These are phyloP conservation scores for Micrastur ruficollis DNA, from an alignment of 2,797 vertebrate species.

Conservation along the genomic window DNA sequence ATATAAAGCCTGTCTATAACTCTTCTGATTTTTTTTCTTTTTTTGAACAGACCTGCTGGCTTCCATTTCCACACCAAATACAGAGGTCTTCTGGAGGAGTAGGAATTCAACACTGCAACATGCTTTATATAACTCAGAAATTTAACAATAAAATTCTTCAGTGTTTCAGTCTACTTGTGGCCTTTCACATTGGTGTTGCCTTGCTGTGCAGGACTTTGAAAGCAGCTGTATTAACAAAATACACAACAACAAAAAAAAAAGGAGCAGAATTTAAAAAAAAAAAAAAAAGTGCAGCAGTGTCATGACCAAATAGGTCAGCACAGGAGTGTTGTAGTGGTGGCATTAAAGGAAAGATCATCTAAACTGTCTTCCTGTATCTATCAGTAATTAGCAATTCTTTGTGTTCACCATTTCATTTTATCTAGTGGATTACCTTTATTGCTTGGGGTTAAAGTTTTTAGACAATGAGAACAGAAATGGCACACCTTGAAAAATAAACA, in stretches of 20 bases:
- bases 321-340: neutral
- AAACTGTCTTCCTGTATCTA: neutral
- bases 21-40: neutral
- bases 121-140: neutral
- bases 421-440: neutral
- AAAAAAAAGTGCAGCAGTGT: neutral
- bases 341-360: neutral
- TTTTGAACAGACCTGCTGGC: neutral
- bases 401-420: neutral
- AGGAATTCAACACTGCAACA: neutral
- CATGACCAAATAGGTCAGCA: neutral
- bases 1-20: neutral
- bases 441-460: neutral
- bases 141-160: neutral
- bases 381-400: neutral
- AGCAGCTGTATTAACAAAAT: neutral
- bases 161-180: neutral
- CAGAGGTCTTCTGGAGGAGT: neutral
- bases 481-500: neutral
- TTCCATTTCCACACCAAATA: conserved; percentile 39
- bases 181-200: neutral
- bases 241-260: neutral
- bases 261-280: neutral
- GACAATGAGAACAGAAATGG: neutral
- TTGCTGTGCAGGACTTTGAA: neutral